Conservation (phyloP, 2,888 invertebrate species). For the Ashinkailepas kermadecensis region DNA sequence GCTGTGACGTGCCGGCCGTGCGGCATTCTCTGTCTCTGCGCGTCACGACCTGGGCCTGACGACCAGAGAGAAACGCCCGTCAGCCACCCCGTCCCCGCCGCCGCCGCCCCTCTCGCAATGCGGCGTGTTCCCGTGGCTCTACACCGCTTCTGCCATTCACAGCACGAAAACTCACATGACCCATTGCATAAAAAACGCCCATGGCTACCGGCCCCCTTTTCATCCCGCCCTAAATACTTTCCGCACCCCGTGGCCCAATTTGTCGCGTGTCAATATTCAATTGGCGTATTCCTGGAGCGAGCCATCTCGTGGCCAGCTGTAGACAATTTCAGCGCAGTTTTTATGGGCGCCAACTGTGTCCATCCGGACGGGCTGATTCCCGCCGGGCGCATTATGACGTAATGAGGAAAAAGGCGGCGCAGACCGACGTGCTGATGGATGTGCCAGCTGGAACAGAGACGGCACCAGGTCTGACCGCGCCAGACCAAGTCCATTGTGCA, state of each 20-base stretch:
- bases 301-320: background rate
- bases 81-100: background rate
- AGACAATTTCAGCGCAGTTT: background rate
- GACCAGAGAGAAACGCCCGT: background rate
- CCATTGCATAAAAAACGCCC: too few species aligned
- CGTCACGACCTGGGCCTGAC: too few species aligned
- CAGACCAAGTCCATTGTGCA: background rate
- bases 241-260: too few species aligned
- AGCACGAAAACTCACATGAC: too few species aligned
- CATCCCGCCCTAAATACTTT: too few species aligned
- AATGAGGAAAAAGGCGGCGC: constrained; percentile 9
- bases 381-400: background rate
- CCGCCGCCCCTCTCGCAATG: too few species aligned
- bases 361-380: background rate
- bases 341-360: background rate
- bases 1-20: background rate
- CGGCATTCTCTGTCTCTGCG: background rate
- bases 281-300: background rate
- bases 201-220: too few species aligned
- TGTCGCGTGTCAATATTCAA: background rate
- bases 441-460: background rate
- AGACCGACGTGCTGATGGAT: background rate
- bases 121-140: too few species aligned
- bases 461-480: background rate
- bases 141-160: too few species aligned